Evolutionary conservation across 1,140 invertebrate genomes (phyloP), one percentile per base, ranked within the genome.

Genomic region (Pseudomyrmex cubaensis): DNA sequence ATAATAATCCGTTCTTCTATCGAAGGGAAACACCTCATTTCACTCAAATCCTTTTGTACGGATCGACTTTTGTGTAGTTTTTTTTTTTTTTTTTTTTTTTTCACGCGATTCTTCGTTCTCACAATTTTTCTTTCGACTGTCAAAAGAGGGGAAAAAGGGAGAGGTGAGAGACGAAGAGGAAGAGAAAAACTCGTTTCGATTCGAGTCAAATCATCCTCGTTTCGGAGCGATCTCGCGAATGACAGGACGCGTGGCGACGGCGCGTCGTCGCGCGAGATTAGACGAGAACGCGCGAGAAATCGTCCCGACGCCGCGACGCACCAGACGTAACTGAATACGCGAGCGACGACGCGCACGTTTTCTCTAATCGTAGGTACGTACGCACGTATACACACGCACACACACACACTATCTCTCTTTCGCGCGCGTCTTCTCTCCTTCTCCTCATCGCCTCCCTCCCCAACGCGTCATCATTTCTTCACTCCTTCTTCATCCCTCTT

Each of bases 301-400:
- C 4, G 88, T 92, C 91, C 86, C 89, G 84, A 92, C 92, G 89
- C 82, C 85, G 85, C 91, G 90, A 91, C 91, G 92, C 88, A 90
- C 90, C 92, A 91, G 88, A 92, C 92, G 92, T 92, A 92, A 93
- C 92, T 93, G 92, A 93, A 92, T 92, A 91, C 89, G 84, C 82
- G 82, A 87, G 62, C 44, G 44, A 66, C 44, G 61, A 52, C 72
- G 83, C 67, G 80, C 80, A 89, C 87, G 62, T 75, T 10, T 89
- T 89, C 86, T 90, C 86, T 82, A 85, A 76, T 82, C 82, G 89
- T 86, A 87, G 80, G 86, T 87, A 78, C 56, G 2, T 25, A 69
- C 44, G 25, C 25, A 25, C 25, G 25, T 25, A 56, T 46, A 67
- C 84, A 70, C 83, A 74, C 64, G 7, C 35, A 35, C 54, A 74